A percentile compares a stretch with the other conserved stretches of the same genome.
Conservation (phyloP, 2,113 vertebrate genomes). For the Hippocampus mohnikei region DNA sequence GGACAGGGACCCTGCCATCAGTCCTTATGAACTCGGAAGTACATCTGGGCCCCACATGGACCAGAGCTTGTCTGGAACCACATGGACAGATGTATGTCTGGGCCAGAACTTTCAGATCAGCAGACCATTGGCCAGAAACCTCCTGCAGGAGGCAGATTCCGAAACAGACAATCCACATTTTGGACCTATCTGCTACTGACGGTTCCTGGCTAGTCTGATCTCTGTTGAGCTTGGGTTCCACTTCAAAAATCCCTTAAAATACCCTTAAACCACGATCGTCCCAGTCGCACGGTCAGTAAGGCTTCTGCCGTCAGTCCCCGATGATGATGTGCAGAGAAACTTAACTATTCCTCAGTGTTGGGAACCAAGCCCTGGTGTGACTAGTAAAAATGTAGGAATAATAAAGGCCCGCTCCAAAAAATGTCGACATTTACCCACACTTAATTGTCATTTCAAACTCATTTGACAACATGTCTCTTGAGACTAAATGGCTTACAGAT, state of each 20-base stretch:
- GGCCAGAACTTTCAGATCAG: constrained; percentile 29
- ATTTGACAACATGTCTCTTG: background rate
- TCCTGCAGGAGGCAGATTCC: constrained; percentile 18
- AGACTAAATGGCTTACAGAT: background rate
- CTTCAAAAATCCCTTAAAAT: background rate
- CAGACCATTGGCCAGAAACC: constrained; percentile 25
- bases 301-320: too few species aligned
- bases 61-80: constrained; percentile 35
- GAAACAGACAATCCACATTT: constrained; percentile 19
- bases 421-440: too few species aligned
- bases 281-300: background rate
- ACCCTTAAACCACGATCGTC: background rate
- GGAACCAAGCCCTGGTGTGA: background rate
- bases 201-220: background rate
- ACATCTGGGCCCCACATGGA: constrained; percentile 38
- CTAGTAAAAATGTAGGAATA: background rate
- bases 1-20: constrained; percentile 21
- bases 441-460: background rate
- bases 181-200: constrained; percentile 47
- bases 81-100: constrained; percentile 34
- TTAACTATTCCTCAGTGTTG: background rate
- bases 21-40: constrained; percentile 24
- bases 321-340: too few species aligned
- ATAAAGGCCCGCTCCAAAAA: too few species aligned
- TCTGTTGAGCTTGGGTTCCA: background rate